Percentiles rank a stretch among this genome's conserved stretches.
Evolutionary conservation across 2,113 vertebrate species (phyloP).

Genomic region (Laticauda colubrina): DNA sequence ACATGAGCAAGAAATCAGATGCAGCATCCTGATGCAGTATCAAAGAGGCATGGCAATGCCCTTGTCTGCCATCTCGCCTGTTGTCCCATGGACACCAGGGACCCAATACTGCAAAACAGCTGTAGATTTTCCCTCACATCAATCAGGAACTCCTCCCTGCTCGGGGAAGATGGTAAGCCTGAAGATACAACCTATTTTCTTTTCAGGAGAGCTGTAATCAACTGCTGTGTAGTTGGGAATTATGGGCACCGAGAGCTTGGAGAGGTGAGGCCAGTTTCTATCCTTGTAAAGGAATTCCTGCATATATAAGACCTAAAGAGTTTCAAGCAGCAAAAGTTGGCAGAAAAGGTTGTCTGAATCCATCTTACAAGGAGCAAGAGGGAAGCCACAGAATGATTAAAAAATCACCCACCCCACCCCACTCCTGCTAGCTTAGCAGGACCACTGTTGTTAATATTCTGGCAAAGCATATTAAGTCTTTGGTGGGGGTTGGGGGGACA

Average conservation of each 20-base stretch:
- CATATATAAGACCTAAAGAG: background rate
- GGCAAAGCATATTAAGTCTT: background rate
- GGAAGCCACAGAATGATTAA: background rate
- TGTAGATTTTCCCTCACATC: background rate
- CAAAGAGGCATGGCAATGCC: background rate
- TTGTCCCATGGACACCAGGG: background rate
- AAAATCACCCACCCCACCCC: accelerated
- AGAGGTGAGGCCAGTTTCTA: background rate
- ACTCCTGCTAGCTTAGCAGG: background rate
- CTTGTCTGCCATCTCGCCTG: background rate
- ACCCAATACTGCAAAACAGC: background rate
- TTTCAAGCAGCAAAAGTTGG: background rate
- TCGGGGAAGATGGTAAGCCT: background rate
- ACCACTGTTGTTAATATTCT: background rate
- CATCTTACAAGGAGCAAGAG: background rate
- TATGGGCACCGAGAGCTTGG: background rate
- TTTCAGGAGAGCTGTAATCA: background rate
- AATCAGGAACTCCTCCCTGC: background rate
- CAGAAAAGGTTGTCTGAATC: background rate
- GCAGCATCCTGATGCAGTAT: background rate
- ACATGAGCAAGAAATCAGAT: background rate
- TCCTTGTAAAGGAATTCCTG: background rate
- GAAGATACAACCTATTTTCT: background rate
- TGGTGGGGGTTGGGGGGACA: background rate
- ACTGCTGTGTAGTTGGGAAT: background rate